Evolutionary conservation across 2,888 invertebrate genomes (phyloP).

Genomic region (Cetonia aurata): DNA sequence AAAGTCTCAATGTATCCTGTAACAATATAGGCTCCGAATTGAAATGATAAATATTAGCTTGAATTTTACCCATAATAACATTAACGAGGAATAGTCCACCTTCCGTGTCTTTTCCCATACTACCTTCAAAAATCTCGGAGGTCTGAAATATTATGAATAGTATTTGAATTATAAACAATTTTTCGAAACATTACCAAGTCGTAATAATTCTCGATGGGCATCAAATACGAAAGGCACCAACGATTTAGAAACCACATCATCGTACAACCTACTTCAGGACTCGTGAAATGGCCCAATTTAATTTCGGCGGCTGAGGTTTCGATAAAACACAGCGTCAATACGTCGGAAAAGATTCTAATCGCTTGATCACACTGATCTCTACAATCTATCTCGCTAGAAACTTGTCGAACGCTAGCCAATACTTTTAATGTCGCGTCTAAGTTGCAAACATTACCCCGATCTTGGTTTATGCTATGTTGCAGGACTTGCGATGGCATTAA

Average conservation of each 20-base stretch:
- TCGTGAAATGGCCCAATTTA: constrained; percentile 76
- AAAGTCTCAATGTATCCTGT: constrained; percentile 74
- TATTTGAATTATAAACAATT: constrained; percentile 7
- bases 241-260: constrained; percentile 84
- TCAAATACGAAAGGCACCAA: constrained; percentile 81
- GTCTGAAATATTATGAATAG: constrained; percentile 65
- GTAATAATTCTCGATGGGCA: constrained; percentile 74
- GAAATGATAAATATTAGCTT: constrained; percentile 73
- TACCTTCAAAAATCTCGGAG: constrained; percentile 72
- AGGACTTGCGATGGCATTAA: constrained; percentile 77
- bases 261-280: constrained; percentile 83
- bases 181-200: constrained; percentile 65
- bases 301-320: constrained; percentile 80
- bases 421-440: constrained; percentile 63
- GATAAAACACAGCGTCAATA: constrained; percentile 81
- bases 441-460: constrained; percentile 58
- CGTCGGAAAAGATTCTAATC: constrained; percentile 76
- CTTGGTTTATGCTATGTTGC: constrained; percentile 71
- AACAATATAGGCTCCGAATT: constrained; percentile 73
- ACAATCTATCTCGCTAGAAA: constrained; percentile 53
- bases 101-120: constrained; percentile 77
- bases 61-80: constrained; percentile 76
- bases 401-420: constrained; percentile 58
- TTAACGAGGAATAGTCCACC: constrained; percentile 74
- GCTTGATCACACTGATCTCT: constrained; percentile 66